These are phyloP conservation scores for Ellobius talpinus DNA, from an alignment of 2,113 vertebrate genomes.

Conservation along the genomic window DNA sequence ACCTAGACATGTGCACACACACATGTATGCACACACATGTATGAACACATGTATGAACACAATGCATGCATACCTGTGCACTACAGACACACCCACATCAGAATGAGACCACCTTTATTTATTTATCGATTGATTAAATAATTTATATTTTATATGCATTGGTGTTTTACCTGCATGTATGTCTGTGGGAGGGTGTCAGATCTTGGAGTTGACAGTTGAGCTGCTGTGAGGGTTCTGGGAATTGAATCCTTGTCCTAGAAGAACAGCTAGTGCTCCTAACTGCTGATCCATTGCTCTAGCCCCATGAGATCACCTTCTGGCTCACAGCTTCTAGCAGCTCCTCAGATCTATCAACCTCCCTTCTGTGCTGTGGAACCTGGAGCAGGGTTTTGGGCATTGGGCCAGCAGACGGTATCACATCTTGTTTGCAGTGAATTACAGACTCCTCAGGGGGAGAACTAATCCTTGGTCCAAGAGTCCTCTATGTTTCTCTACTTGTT, in stretches of 20 bases:
- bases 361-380: neutral
- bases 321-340: neutral
- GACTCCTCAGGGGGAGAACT: neutral
- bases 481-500: neutral
- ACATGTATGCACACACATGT: too few species aligned
- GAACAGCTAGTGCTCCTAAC: neutral
- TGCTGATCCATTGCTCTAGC: neutral
- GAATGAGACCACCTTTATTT: neutral
- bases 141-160: neutral
- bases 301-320: neutral
- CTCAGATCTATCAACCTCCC: neutral
- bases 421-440: conserved; percentile 9
- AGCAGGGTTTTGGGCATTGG: neutral
- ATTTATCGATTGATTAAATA: neutral
- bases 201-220: neutral
- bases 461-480: conserved; percentile 21
- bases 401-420: neutral
- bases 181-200: neutral
- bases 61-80: neutral
- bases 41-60: too few species aligned
- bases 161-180: neutral
- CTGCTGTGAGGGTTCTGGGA: neutral
- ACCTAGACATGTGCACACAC: too few species aligned
- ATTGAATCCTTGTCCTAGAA: neutral
- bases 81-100: neutral